Percentiles rank a stretch among this genome's conserved stretches.
Conservation (phyloP, 2,888 invertebrate species). For the Lasiommata megera region DNA sequence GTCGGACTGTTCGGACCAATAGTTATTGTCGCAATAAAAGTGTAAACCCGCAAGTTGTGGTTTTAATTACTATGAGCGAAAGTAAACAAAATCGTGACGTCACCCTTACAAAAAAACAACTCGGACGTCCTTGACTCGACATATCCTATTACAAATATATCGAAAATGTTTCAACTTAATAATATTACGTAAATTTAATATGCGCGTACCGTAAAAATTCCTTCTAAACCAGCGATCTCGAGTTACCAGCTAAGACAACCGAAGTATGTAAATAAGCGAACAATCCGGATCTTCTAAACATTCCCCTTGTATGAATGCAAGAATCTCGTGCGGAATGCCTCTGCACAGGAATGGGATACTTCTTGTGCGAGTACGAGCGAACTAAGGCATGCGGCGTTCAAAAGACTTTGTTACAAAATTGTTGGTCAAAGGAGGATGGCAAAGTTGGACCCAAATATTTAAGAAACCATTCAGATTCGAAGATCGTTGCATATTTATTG, state of each 20-base stretch:
- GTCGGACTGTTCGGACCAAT: no score
- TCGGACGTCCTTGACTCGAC: no score
- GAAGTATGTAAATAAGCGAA: conserved; percentile 3
- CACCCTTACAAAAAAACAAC: no score
- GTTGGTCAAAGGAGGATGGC: background rate
- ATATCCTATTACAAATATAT: no score
- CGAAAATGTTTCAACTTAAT: no score
- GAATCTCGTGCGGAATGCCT: conserved; percentile 15
- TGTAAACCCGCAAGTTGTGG: no score
- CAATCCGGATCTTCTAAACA: conserved; percentile 9
- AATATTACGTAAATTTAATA: background rate
- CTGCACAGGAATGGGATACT: background rate
- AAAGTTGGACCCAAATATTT: no score
- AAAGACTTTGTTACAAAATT: background rate
- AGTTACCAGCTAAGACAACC: background rate
- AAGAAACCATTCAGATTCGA: no score
- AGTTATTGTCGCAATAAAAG: no score
- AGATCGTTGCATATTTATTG: no score
- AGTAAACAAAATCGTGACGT: no score
- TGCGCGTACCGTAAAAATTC: background rate
- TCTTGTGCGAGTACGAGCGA: background rate
- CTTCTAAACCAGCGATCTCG: background rate
- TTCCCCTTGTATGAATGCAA: conserved; percentile 15
- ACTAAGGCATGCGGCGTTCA: background rate
- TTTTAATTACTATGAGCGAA: no score